Base-by-base conservation (phyloP, 2,888 invertebrate species). In the Sialis lutaria region DNA sequence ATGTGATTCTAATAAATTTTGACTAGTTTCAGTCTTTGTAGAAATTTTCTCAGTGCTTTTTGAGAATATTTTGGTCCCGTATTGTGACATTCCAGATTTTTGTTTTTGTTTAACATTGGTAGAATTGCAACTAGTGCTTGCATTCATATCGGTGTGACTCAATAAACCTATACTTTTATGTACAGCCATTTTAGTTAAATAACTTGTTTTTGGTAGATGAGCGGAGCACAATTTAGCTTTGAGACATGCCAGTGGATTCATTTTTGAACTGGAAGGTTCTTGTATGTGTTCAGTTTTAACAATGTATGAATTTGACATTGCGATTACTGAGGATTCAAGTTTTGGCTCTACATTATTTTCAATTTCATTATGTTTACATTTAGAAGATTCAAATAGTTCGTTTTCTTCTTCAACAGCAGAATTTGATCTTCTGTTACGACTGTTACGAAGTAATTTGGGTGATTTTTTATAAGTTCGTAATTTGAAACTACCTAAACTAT, bases 181-280 rank as follows among this genome's bases (percentile, higher is more conserved):
- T 22, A 66, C 64, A 34, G 67, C 65, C 52, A 67, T 58, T 53
- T 62, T 58, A 4, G 64, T 64, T 49, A 65, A 54, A 54, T 64
- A 65, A 53, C 60, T 59, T 44, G 64, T 60, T 55, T 65, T 66
- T 48, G 65, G 64, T 53, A 67, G 55, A 55, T 67, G 66, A 39
- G 65, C 63, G 52, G 67, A 65, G 57, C 65, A 66, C 54, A 67
- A 53, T 58, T 66, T 66, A 10, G 64, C 64, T 56, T 64, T 67
- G 40, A 67, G 53, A 46, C 61, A 61, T 40, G 65, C 64, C 50
- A 65, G 64, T 12, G 65, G 62, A 53, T 64, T 64, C 45, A 58
- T 55, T 59, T 63, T 62, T 58, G 62, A 60, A 58, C 60, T 56
- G 57, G 57, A 53, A 60, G 62, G 61, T 61, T 64, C 42, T 37